A percentile compares a stretch with the other conserved stretches of the same genome.
Conservation (phyloP, 2,113 vertebrate species). For the Pseudonaja textilis region DNA sequence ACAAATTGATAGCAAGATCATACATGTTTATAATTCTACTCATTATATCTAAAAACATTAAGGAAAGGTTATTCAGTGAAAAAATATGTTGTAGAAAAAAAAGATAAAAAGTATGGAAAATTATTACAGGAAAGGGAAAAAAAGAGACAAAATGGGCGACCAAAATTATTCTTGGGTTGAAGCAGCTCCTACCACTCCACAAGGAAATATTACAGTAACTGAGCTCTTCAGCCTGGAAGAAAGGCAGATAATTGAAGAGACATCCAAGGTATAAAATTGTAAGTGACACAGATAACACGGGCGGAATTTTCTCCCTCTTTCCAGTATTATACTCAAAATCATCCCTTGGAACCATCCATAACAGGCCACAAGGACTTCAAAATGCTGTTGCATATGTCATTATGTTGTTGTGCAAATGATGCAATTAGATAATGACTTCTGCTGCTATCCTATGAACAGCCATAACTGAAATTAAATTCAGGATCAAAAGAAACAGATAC, state of each 20-base stretch:
- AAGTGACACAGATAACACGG: background rate
- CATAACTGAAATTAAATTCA: background rate
- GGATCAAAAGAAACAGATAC: background rate
- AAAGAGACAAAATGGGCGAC: background rate
- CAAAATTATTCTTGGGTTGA: background rate
- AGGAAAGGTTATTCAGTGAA: background rate
- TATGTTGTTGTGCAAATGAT: background rate
- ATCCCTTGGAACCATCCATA: background rate
- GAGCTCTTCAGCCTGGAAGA: background rate
- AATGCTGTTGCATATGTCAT: background rate
- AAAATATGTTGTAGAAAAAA: background rate
- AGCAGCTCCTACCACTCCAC: background rate
- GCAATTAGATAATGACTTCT: background rate
- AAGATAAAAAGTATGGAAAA: background rate
- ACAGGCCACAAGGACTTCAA: background rate
- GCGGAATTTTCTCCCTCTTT: background rate
- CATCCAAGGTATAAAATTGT: background rate
- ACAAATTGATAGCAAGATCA: background rate
- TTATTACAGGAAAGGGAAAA: background rate
- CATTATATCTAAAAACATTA: background rate
- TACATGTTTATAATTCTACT: background rate
- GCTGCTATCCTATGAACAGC: background rate
- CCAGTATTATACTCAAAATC: background rate
- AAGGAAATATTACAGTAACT: background rate
- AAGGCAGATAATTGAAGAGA: background rate